Percentiles rank a stretch among this genome's conserved stretches.
Conservation (phyloP, 2,113 vertebrate genomes). For the Bos taurus region DNA sequence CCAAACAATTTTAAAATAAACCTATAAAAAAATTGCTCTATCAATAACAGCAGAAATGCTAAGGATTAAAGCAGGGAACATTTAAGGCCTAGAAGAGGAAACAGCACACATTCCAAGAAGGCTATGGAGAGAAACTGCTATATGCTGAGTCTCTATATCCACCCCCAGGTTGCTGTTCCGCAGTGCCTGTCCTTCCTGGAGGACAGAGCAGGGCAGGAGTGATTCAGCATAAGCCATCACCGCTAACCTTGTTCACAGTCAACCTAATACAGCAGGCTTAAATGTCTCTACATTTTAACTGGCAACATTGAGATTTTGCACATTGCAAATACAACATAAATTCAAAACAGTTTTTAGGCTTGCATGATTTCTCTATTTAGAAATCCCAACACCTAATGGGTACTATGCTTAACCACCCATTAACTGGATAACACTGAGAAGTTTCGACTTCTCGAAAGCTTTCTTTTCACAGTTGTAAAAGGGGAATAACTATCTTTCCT, state of each 20-base stretch:
- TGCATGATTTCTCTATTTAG: constrained; percentile 1
- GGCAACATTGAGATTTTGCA: neutral
- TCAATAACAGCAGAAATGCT: neutral
- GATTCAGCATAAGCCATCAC: constrained; percentile 60
- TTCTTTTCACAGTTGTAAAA: constrained; percentile 51
- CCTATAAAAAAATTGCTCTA: neutral
- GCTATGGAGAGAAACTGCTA: neutral
- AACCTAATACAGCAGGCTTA: constrained; percentile 57
- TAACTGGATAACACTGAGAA: neutral
- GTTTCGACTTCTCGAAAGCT: neutral
- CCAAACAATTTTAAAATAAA: neutral
- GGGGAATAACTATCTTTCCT: neutral
- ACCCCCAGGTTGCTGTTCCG: neutral
- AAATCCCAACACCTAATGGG: neutral
- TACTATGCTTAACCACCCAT: neutral
- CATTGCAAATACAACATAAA: neutral
- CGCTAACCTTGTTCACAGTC: constrained; percentile 15
- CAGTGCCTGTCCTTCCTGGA: constrained; percentile 49
- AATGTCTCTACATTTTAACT: constrained; percentile 11
- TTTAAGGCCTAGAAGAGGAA: neutral
- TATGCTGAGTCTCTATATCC: neutral
- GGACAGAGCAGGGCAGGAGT: constrained; percentile 43
- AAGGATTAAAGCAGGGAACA: constrained; percentile 18
- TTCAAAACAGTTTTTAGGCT: neutral
- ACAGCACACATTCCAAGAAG: constrained; percentile 1